These are phyloP conservation scores for Monarcha castaneiventris DNA, from an alignment of 2,113 vertebrate genomes.

Conservation along the genomic window DNA sequence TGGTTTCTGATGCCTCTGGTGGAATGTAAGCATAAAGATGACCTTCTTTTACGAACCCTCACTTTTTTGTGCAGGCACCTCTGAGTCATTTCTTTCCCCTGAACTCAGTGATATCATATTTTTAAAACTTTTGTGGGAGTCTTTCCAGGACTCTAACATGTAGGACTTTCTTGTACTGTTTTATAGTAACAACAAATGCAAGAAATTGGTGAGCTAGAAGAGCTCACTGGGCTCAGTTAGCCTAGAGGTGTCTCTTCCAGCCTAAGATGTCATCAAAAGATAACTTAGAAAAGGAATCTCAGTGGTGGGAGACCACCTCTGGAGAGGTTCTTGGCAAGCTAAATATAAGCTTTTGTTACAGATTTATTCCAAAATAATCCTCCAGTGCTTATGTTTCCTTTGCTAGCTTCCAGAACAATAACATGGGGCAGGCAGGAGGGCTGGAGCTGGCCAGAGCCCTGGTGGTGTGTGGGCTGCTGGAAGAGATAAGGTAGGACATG, in stretches of 20 bases:
- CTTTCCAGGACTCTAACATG: background rate
- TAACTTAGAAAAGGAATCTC: background rate
- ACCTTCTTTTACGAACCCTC: background rate
- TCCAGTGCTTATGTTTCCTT: background rate
- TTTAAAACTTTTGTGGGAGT: background rate
- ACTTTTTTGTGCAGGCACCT: background rate
- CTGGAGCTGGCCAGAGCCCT: slow-evolving; percentile 61
- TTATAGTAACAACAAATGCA: background rate
- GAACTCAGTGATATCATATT: background rate
- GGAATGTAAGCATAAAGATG: background rate
- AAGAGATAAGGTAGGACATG: slow-evolving; percentile 72
- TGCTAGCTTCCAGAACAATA: slow-evolving; percentile 67
- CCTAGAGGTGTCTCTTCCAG: background rate
- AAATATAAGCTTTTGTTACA: background rate
- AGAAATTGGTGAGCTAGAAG: background rate
- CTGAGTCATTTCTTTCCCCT: background rate
- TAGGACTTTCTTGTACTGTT: background rate
- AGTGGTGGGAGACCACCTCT: background rate
- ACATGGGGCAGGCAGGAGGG: slow-evolving; percentile 34
- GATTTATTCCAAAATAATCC: background rate
- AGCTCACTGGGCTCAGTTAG: background rate
- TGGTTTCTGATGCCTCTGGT: background rate
- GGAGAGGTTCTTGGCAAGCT: background rate
- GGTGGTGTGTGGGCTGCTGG: slow-evolving; percentile 35
- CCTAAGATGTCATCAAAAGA: background rate